These are phyloP conservation scores for Chionoecetes opilio DNA, from an alignment of 1,140 invertebrate genomes.

Conservation along the genomic window DNA sequence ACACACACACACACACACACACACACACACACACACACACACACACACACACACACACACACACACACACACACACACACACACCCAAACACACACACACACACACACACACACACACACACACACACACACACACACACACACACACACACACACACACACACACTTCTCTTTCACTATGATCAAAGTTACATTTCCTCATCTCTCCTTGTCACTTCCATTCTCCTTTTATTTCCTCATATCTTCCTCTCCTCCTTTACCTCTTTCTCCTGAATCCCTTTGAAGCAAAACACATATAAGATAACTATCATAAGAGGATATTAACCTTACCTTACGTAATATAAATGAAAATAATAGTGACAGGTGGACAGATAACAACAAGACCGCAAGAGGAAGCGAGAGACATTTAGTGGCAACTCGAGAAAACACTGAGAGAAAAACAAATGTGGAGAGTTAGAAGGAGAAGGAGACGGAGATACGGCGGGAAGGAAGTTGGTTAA, in stretches of 20 bases:
- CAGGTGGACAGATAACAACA: not conserved
- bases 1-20: not conserved
- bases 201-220: not conserved
- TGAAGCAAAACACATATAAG: not conserved
- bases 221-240: not conserved
- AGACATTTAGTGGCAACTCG: not conserved
- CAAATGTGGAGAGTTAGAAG: not conserved
- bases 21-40: no score
- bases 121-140: constrained; percentile 27
- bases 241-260: not conserved
- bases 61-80: not conserved
- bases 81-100: not conserved
- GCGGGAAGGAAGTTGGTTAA: not conserved
- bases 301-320: not conserved
- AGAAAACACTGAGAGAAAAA: not conserved
- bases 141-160: constrained; percentile 15
- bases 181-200: constrained; percentile 12
- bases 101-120: constrained; percentile 25
- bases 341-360: not conserved
- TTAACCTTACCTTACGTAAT: not conserved
- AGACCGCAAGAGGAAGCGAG: not conserved
- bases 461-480: not conserved
- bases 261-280: not conserved
- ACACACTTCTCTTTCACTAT: not conserved
- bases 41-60: no score